These are phyloP conservation scores for Phenganax marumi DNA, from an alignment of 92 coral and sea anemone genomes.

Conservation along the genomic window DNA sequence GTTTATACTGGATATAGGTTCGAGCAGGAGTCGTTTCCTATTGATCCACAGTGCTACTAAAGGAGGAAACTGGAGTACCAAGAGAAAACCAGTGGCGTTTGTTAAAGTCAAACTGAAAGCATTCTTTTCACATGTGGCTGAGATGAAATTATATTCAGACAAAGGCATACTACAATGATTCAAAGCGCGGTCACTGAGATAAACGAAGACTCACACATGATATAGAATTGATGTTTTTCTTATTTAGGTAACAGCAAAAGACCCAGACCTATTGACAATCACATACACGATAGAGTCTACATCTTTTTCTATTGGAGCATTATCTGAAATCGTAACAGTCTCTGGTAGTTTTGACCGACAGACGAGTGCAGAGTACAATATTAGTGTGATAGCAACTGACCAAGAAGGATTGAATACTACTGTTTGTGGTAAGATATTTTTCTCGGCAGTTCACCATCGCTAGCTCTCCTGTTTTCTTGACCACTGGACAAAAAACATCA, in stretches of 20 bases:
- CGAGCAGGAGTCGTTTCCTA: too few species aligned
- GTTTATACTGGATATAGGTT: too few species aligned
- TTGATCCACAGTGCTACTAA: too few species aligned
- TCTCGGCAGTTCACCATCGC: neutral
- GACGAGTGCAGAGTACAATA: constrained; percentile 42
- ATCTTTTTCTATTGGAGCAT: constrained; percentile 46
- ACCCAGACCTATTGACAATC: constrained; percentile 23
- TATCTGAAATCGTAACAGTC: constrained; percentile 62
- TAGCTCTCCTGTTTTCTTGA: neutral
- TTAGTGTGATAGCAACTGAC: constrained; percentile 50
- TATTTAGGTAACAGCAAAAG: constrained; percentile 17
- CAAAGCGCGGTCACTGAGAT: too few species aligned
- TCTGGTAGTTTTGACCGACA: constrained; percentile 62
- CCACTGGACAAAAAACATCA: too few species aligned
- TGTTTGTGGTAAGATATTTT: constrained; percentile 15
- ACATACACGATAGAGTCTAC: neutral
- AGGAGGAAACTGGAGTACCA: too few species aligned
- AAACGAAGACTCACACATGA: neutral
- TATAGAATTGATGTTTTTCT: neutral
- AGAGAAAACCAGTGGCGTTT: too few species aligned
- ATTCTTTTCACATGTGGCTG: too few species aligned
- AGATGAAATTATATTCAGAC: too few species aligned
- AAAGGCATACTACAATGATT: too few species aligned
- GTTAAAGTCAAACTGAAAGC: too few species aligned
- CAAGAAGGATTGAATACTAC: constrained; percentile 30